Base-by-base conservation (phyloP, 2,797 vertebrate genomes). In the Neosilurus hyrtlii region DNA sequence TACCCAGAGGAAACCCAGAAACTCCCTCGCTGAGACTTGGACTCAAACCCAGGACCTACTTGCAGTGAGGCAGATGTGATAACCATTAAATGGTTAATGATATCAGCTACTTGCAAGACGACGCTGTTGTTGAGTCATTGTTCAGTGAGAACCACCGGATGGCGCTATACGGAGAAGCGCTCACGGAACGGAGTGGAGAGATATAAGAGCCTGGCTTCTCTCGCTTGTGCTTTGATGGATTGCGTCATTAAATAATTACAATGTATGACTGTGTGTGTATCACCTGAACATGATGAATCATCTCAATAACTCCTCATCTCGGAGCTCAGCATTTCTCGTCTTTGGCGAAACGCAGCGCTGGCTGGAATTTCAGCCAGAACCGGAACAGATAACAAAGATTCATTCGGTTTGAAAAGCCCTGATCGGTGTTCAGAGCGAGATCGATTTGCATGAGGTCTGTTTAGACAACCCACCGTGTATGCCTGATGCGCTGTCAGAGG, bases 211-310 rank as follows among this genome's bases (percentile, higher is more conserved):
- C 30, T 74, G 75, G 72, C 74, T 70, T 63, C n/a, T 66, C 89
- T 49, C 89, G 88, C 89, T 91, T 87, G 85, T 72, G 88, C 90
- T 83, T 83, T 91, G 92, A 93, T 90, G 90, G 89, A 89, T 90
- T 87, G 85, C 90, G 87, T 89, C 88, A 90, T 91, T 92, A 89
- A 91, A 87, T 87, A 92, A 91, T 90, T 88, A 89, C 81, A 89
- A 57, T 85, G 77, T 82, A 81, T 88, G 89, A 91, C 86, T 88
- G 82, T 92, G n/a, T 76, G 88, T 87, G 85, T 87, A 86, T 87
- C 87, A 90, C 83, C 82, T 90, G 86, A 89, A 87, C 81, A 86
- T 87, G 85, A 91, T 90, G 86, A 89, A 90, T 89, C 88, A 80
- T 84, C 86, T 90, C 86, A 86, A 86, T 89, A 85, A 83, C 85